Percentiles rank a stretch among this genome's conserved stretches.
Evolutionary conservation across 1,140 invertebrate species (phyloP).

Genomic region (Papilio aristodemus): DNA sequence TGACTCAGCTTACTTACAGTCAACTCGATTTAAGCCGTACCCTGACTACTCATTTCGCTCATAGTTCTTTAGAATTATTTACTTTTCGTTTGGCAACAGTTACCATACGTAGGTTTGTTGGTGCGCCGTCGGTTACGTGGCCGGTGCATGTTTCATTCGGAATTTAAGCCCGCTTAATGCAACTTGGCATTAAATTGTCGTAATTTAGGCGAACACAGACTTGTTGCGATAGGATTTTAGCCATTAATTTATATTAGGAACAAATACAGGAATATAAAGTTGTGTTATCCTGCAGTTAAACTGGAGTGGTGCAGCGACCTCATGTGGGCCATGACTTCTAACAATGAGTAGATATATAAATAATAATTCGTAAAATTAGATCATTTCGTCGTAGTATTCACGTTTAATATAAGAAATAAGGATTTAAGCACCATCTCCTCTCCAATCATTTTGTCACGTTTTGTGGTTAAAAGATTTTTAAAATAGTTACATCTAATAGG

Average conservation of each 20-base stretch:
- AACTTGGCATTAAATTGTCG: conserved; percentile 30
- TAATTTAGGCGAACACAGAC: conserved; percentile 25
- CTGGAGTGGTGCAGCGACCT: no score
- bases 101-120: conserved; percentile 13
- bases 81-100: conserved; percentile 27
- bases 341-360: no score
- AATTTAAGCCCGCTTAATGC: conserved; percentile 31
- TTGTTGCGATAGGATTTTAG: conserved; percentile 26
- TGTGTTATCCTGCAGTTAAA: neutral
- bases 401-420: no score
- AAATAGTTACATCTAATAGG: no score
- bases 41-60: neutral
- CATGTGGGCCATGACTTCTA: no score
- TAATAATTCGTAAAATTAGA: no score
- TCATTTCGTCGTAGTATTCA: no score
- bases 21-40: neutral
- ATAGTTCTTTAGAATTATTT: conserved; percentile 11
- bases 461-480: no score
- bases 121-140: conserved; percentile 5
- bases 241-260: conserved; percentile 30
- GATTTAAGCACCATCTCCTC: no score
- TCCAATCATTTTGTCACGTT: no score
- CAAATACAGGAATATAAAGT: conserved; percentile 6
- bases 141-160: conserved; percentile 29
- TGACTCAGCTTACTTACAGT: neutral